These are phyloP conservation scores for Acronicta aceris DNA, from an alignment of 2,888 invertebrate genomes.

Conservation along the genomic window DNA sequence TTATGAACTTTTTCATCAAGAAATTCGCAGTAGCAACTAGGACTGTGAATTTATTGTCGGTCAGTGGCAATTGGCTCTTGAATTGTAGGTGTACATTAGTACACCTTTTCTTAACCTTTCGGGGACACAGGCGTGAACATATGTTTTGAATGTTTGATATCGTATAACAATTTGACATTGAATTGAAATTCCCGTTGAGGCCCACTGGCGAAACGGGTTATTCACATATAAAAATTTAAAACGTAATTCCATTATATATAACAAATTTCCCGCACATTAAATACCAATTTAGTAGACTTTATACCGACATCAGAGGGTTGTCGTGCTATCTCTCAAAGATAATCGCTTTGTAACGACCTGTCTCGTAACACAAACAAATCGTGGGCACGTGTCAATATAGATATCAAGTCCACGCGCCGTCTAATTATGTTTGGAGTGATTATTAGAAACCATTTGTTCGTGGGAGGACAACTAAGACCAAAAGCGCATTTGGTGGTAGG, in stretches of 20 bases:
- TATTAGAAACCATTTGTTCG: slow-evolving; percentile 19
- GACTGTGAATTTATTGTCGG: too few species aligned
- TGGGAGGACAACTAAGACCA: too few species aligned
- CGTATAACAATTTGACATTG: too few species aligned
- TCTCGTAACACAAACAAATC: slow-evolving; percentile 17
- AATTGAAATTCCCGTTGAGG: neutral
- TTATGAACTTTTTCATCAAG: too few species aligned
- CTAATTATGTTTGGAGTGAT: slow-evolving; percentile 27
- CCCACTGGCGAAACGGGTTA: neutral
- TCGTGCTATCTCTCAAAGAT: slow-evolving; percentile 17
- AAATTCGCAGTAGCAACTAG: too few species aligned
- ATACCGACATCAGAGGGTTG: slow-evolving; percentile 17
- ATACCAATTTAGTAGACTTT: slow-evolving; percentile 16
- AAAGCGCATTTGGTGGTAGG: too few species aligned
- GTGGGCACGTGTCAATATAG: slow-evolving; percentile 34
- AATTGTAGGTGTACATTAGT: too few species aligned
- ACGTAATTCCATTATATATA: slow-evolving; percentile 1
- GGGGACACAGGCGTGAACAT: too few species aligned
- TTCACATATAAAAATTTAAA: neutral
- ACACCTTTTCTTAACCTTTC: too few species aligned
- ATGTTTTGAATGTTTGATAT: too few species aligned
- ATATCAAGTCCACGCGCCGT: slow-evolving; percentile 32
- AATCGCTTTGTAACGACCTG: slow-evolving; percentile 37
- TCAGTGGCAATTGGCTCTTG: too few species aligned
- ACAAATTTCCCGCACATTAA: slow-evolving; percentile 26